Percentiles rank a stretch among this genome's conserved stretches.
Evolutionary conservation across 2,797 vertebrate genomes (phyloP).

Genomic region (Hippopotamyrus pictus): DNA sequence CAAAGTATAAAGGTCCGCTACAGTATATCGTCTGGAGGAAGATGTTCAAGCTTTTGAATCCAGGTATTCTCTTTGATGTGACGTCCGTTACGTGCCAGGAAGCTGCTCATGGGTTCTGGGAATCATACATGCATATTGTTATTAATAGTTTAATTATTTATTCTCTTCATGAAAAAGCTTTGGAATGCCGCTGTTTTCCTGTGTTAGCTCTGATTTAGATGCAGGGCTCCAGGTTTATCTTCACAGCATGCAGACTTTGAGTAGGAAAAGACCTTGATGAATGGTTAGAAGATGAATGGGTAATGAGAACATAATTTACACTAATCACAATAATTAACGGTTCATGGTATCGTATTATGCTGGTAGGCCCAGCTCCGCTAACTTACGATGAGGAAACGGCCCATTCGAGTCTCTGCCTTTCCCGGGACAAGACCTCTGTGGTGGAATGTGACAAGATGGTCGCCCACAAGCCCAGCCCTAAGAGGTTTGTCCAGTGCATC

Average conservation of each 20-base stretch:
- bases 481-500: constrained; percentile 71
- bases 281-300: neutral
- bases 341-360: neutral
- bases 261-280: neutral
- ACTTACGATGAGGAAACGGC: constrained; percentile 72
- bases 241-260: neutral
- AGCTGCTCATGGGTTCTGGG: neutral
- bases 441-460: constrained; percentile 51
- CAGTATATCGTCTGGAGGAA: constrained; percentile 76
- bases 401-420: constrained; percentile 69
- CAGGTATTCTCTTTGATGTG: constrained; percentile 50
- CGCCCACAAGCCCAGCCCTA: constrained; percentile 37
- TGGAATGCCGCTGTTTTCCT: neutral
- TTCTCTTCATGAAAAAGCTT: neutral
- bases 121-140: neutral
- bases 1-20: constrained; percentile 63
- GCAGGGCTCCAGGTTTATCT: neutral
- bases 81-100: neutral
- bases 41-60: constrained; percentile 66
- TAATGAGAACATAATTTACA: neutral
- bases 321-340: no score
- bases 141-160: neutral
- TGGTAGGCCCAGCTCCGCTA: constrained; percentile 62
- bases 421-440: constrained; percentile 64
- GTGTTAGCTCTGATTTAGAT: neutral